Percentiles rank a stretch among this genome's conserved stretches.
Evolutionary conservation across 53 echinoderm and acorn worm species (phyloP).

Genomic region (Luidia sarsii): DNA sequence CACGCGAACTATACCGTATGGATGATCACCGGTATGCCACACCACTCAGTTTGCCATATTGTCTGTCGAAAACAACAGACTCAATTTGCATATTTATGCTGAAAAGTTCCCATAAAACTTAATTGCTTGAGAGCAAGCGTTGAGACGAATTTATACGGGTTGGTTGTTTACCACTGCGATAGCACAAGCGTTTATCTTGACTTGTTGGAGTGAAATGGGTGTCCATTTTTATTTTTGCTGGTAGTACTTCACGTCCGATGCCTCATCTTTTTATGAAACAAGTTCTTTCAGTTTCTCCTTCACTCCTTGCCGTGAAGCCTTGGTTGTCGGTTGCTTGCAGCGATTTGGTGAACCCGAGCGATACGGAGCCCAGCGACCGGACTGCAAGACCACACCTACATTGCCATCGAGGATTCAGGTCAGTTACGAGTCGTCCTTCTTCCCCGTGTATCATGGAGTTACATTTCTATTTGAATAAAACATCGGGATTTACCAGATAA

Average conservation of each 20-base stretch:
- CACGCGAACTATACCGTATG: no score
- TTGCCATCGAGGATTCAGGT: no score
- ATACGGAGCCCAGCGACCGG: no score
- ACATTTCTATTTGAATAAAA: neutral
- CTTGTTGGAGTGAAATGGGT: neutral
- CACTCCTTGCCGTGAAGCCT: neutral
- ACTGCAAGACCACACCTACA: no score
- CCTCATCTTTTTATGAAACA: conserved; percentile 20
- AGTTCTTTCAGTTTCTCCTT: neutral
- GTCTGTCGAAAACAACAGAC: neutral
- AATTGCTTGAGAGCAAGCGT: neutral
- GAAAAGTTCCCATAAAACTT: conserved; percentile 33
- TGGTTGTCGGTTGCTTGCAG: neutral
- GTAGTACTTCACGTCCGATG: conserved; percentile 15
- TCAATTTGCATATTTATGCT: conserved; percentile 29
- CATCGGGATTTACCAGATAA: neutral
- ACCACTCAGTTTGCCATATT: no score
- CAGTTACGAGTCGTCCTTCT: no score
- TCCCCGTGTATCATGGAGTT: neutral
- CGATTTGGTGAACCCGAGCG: no score
- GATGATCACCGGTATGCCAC: no score
- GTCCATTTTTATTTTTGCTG: conserved; percentile 19
- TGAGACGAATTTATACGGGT: neutral
- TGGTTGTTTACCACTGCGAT: conserved; percentile 13
- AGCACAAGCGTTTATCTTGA: neutral